These are phyloP conservation scores for Sesamia inferens DNA, from an alignment of 2,888 invertebrate species.

Conservation along the genomic window DNA sequence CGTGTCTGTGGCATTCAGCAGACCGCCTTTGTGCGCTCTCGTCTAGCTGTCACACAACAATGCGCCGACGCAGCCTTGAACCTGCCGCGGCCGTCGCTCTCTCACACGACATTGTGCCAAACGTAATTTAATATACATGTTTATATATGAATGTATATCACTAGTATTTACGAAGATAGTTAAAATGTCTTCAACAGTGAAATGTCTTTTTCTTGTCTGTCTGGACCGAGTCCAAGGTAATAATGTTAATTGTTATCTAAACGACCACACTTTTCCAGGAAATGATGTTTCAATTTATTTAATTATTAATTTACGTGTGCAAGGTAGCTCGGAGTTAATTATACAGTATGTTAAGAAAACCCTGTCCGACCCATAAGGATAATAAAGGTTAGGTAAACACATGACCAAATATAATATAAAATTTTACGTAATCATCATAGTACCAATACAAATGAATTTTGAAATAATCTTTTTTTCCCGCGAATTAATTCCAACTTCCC, in stretches of 20 bases:
- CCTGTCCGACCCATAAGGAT: too few relatives aligned
- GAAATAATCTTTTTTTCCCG: too few relatives aligned
- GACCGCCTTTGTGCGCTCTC: slow-evolving; percentile 58
- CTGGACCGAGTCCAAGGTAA: slow-evolving; percentile 54
- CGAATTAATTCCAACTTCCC: too few relatives aligned
- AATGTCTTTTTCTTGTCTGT: slow-evolving; percentile 43
- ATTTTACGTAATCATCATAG: too few relatives aligned
- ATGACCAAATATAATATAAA: too few relatives aligned
- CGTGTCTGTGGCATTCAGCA: slow-evolving; percentile 52
- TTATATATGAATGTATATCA: slow-evolving; percentile 49
- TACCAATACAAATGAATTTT: too few relatives aligned
- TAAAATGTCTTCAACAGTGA: slow-evolving; percentile 45
- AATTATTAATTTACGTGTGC: slow-evolving; percentile 32
- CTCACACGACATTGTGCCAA: slow-evolving; percentile 72
- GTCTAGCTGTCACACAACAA: slow-evolving; percentile 72
- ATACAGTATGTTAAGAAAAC: too few relatives aligned
- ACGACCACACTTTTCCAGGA: slow-evolving; percentile 24
- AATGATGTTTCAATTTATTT: slow-evolving; percentile 29
- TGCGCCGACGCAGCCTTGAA: slow-evolving; percentile 76
- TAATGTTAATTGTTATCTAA: slow-evolving; percentile 48
- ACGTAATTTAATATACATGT: slow-evolving; percentile 69
- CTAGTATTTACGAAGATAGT: slow-evolving; percentile 44
- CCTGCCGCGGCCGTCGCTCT: slow-evolving; percentile 72
- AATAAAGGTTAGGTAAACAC: too few relatives aligned
- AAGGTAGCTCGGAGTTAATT: too few relatives aligned